Conservation (phyloP, 2,113 vertebrate species). For the Zapus hudsonius region DNA sequence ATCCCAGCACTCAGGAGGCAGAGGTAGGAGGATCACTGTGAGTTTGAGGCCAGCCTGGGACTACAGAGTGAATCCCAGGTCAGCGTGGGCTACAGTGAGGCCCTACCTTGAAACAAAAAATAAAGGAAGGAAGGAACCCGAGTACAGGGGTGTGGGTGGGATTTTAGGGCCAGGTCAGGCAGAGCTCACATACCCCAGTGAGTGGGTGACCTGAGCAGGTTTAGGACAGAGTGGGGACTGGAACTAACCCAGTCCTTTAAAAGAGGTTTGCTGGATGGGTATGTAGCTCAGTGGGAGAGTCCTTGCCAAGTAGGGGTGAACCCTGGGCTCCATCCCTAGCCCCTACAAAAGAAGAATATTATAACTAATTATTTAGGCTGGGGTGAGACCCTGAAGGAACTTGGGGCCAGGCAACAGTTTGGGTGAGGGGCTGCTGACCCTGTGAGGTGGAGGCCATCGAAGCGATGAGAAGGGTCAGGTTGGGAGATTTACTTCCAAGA, state of each 20-base stretch:
- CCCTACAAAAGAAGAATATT: background rate
- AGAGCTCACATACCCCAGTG: background rate
- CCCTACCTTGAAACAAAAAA: background rate
- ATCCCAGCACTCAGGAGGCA: background rate
- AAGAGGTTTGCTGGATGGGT: background rate
- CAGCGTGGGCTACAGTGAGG: background rate
- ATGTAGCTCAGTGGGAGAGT: background rate
- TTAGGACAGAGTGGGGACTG: background rate
- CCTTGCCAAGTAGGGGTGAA: background rate
- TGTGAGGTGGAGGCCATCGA: too few species aligned
- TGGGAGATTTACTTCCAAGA: background rate
- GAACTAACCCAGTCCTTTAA: background rate
- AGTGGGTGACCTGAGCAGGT: background rate
- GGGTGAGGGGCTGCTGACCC: background rate
- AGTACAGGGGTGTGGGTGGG: too few species aligned
- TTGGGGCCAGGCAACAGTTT: fast-evolving
- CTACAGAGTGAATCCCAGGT: background rate
- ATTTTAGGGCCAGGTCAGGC: background rate
- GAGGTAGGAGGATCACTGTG: background rate
- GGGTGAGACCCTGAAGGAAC: background rate
- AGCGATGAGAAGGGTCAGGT: background rate
- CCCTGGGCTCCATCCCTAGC: background rate
- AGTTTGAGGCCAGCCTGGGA: background rate
- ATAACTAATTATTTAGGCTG: too few species aligned
- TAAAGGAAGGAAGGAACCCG: background rate